These are phyloP conservation scores for Ptilodon capucinus DNA, from an alignment of 2,888 invertebrate genomes.

Conservation along the genomic window DNA sequence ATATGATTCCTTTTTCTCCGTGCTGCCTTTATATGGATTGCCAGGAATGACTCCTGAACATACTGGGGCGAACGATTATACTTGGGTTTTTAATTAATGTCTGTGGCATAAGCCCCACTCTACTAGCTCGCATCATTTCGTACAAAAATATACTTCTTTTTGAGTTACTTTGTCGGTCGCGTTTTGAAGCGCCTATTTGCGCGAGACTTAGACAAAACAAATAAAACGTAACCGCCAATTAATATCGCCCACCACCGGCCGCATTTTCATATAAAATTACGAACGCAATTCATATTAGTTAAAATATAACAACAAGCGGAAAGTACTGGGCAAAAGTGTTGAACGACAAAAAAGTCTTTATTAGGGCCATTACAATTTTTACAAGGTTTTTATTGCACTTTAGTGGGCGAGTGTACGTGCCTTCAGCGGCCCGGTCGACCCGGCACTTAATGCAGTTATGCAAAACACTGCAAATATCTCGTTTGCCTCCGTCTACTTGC, in stretches of 20 bases:
- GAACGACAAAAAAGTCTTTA: slow-evolving; percentile 43
- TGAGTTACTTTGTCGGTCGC: no score
- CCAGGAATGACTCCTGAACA: no score
- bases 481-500: slow-evolving; percentile 46
- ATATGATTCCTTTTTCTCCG: slow-evolving; percentile 14
- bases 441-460: slow-evolving; percentile 64
- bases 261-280: slow-evolving; percentile 29
- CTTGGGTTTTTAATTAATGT: no score
- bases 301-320: slow-evolving; percentile 28
- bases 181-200: no score
- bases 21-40: slow-evolving; percentile 1
- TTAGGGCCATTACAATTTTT: slow-evolving; percentile 46
- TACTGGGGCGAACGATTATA: no score
- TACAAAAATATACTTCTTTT: no score
- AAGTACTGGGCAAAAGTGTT: slow-evolving; percentile 32
- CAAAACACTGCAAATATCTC: slow-evolving; percentile 62
- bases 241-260: slow-evolving; percentile 28
- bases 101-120: no score
- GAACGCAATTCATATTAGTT: slow-evolving; percentile 36
- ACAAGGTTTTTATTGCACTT: slow-evolving; percentile 53
- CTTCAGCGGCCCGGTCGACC: slow-evolving; percentile 44
- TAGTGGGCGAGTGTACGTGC: slow-evolving; percentile 54
- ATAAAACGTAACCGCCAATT: slow-evolving; percentile 24
- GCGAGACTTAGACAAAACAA: no score
- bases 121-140: no score